Conservation (phyloP, 1,140 invertebrate species). For the Drosophila pectinifera region DNA sequence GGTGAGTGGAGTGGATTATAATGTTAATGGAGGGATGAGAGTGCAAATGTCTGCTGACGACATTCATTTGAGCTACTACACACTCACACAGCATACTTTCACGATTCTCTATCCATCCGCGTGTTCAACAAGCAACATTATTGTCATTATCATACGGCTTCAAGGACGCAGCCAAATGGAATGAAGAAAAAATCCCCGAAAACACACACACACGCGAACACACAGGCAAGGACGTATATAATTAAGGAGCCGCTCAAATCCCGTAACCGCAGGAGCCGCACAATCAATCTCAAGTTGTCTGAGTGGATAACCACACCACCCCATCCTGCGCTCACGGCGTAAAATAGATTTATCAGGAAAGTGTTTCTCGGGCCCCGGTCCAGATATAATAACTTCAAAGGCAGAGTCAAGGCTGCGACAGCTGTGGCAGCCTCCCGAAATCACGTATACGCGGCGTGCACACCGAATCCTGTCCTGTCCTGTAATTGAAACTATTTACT, state of each 20-base stretch:
- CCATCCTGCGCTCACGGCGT: not conserved
- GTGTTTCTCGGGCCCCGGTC: slow-evolving; percentile 16
- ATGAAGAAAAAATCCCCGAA: slow-evolving; percentile 15
- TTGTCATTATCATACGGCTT: slow-evolving; percentile 65
- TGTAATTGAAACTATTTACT: slow-evolving; percentile 81
- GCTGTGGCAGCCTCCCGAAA: slow-evolving; percentile 42
- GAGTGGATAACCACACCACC: slow-evolving; percentile 11
- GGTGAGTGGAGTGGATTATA: slow-evolving; percentile 31
- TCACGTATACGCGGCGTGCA: slow-evolving; percentile 66
- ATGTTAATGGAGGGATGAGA: slow-evolving; percentile 46
- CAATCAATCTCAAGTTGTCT: slow-evolving; percentile 70
- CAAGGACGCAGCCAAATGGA: slow-evolving; percentile 25
- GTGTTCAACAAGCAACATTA: slow-evolving; percentile 61
- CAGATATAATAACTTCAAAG: slow-evolving; percentile 38
- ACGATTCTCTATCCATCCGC: slow-evolving; percentile 22
- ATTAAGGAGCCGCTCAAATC: slow-evolving; percentile 59
- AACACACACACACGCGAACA: not conserved
- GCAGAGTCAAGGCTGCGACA: slow-evolving; percentile 24
- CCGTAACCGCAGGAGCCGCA: slow-evolving; percentile 46
- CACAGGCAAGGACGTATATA: slow-evolving; percentile 17
- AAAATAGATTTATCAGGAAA: slow-evolving; percentile 59
- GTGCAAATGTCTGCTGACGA: slow-evolving; percentile 62
- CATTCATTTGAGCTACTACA: slow-evolving; percentile 64
- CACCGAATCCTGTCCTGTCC: slow-evolving; percentile 48
- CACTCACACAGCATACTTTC: slow-evolving; percentile 4